A percentile compares a stretch with the other conserved stretches of the same genome.
Conservation (phyloP, 2,113 vertebrate genomes). For the Cichladusa arquata region DNA sequence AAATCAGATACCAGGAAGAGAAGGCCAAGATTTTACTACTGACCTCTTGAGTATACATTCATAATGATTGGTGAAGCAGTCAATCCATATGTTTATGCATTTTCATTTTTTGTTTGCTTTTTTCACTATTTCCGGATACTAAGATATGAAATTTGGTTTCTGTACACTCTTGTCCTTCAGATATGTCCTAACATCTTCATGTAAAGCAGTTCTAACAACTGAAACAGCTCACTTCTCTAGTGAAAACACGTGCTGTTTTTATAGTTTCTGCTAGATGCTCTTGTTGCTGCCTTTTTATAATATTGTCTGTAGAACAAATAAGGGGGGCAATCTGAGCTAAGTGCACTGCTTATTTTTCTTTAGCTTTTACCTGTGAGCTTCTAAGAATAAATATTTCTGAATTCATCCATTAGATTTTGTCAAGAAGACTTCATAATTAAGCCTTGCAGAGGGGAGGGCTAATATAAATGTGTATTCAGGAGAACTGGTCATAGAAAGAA, state of each 20-base stretch:
- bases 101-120: not conserved
- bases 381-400: not conserved
- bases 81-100: not conserved
- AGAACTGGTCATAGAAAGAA: not conserved
- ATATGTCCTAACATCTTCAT: not conserved
- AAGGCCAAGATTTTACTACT: not conserved
- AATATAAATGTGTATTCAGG: not conserved
- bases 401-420: not conserved
- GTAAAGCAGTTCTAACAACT: not conserved
- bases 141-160: not conserved
- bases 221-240: not conserved
- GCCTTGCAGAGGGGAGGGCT: not conserved
- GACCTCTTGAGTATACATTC: not conserved
- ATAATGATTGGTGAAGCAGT: not conserved
- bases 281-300: not conserved
- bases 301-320: constrained; percentile 17
- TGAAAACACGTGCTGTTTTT: constrained; percentile 40
- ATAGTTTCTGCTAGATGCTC: not conserved
- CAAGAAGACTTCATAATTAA: not conserved
- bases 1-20: not conserved
- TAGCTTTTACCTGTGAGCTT: not conserved
- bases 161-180: not conserved
- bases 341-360: not conserved
- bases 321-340: not conserved
- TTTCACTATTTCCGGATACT: not conserved